Percentiles rank a stretch among this genome's conserved stretches.
phyloP scores from a whole-genome alignment of 2,888 invertebrate genomes.

The Leucophora obtusa region DNA sequence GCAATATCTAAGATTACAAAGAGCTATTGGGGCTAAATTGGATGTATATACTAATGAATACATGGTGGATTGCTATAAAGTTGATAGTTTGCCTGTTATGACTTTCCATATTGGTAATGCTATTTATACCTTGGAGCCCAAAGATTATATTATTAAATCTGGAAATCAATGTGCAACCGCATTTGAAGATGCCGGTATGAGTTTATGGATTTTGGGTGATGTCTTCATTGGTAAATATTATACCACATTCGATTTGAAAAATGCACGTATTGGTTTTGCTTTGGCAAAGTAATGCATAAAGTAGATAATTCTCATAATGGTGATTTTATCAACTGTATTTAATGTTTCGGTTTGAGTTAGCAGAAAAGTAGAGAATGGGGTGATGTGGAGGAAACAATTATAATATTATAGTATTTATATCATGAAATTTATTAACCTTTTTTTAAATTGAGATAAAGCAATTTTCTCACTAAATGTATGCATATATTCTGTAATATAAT shows the following conservation, averaged over 20 bases:
- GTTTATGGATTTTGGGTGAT: slow-evolving; percentile 96
- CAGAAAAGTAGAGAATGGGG: too few species aligned
- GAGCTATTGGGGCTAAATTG: slow-evolving; percentile 83
- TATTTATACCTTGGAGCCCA: slow-evolving; percentile 85
- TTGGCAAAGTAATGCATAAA: not conserved
- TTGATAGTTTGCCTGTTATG: slow-evolving; percentile 88
- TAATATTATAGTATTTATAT: too few species aligned
- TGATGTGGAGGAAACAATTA: too few species aligned
- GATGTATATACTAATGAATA: too few species aligned
- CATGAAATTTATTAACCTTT: too few species aligned
- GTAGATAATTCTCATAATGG: too few species aligned
- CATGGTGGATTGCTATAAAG: slow-evolving; percentile 86
- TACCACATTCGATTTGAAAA: slow-evolving; percentile 94
- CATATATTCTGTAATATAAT: too few species aligned
- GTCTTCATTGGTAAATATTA: slow-evolving; percentile 97
- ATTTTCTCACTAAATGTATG: too few species aligned
- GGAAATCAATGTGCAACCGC: slow-evolving; percentile 87
- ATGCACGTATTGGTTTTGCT: slow-evolving; percentile 93
- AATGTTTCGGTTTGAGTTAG: too few species aligned
- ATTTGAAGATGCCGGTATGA: slow-evolving; percentile 86
- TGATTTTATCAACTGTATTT: too few species aligned
- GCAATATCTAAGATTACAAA: slow-evolving; percentile 87
- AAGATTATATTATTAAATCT: slow-evolving; percentile 85
- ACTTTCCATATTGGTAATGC: slow-evolving; percentile 86
- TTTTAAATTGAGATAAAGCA: too few species aligned